Evolutionary conservation across 2,888 invertebrate species (phyloP), one percentile per base, ranked within the genome.

Genomic region (Girardia tigrina): DNA sequence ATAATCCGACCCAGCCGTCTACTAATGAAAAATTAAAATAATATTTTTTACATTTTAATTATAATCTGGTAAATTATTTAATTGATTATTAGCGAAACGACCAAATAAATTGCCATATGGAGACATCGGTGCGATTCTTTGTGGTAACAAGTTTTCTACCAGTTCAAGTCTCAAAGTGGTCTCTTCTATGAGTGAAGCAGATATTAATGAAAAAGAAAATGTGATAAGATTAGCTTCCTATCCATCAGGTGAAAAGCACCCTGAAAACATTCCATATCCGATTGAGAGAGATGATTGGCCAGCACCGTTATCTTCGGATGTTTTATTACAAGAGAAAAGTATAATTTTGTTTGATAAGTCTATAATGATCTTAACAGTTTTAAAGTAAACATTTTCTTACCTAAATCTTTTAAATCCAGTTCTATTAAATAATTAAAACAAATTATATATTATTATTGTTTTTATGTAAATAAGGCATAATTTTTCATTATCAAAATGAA

Each of bases 271-370:
- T 28, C 72, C 28, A 29, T 23, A 23, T n/a, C 72, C 72, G 4
- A 72, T 72, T n/a, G 72, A 72, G 23, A 72, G 36, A 23, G 29
- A 28, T 28, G 72, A 72, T 29, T 72, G 72, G 72, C 72, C 72
- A n/a, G 72, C 28, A 4, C 72, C 72, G n/a, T 29, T 29, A 29
- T 28, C 28, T 23, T 29, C 72, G 14, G 29, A n/a, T 23, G 26
- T 72, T 23, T 6, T 72, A 27, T 8, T 72, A 8, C 26, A 27
- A 28, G 72, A 72, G 36, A 72, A 29, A 23, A 72, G 72, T 72
- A 72, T 8, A 36, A 16, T 36, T n/a, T n/a, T n/a, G n/a, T n/a
- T n/a, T n/a, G n/a, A n/a, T n/a, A n/a, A n/a, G n/a, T n/a, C n/a
- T n/a, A n/a, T n/a, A n/a, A n/a, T n/a, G n/a, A n/a, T n/a, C n/a